A percentile compares a stretch with the other conserved stretches of the same genome.
Evolutionary conservation across 2,888 invertebrate genomes (phyloP).

Genomic region (Serripes groenlandicus): DNA sequence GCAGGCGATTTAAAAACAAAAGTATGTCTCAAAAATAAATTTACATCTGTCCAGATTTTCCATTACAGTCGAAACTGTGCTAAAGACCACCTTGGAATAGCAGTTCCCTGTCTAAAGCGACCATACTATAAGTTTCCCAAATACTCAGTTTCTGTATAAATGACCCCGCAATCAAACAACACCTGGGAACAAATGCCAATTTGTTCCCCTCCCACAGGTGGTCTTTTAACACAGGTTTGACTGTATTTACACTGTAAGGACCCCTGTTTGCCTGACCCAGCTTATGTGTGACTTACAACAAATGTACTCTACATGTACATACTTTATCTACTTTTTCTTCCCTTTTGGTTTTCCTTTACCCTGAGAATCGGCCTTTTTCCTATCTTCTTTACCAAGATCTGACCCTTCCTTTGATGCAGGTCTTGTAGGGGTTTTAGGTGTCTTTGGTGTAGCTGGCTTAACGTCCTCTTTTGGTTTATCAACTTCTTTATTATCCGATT

Average conservation of each 20-base stretch:
- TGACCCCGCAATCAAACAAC: no score
- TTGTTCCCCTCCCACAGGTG: no score
- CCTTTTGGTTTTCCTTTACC: conserved; percentile 34
- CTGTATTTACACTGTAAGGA: not conserved
- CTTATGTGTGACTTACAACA: not conserved
- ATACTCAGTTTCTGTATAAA: no score
- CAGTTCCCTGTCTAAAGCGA: no score
- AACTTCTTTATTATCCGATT: conserved; percentile 35
- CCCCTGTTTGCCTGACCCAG: not conserved
- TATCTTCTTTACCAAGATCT: conserved; percentile 62
- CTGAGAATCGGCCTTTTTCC: conserved; percentile 71
- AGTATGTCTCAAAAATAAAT: no score
- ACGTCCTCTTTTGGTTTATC: conserved; percentile 49
- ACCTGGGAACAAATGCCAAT: no score
- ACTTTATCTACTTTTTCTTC: conserved; percentile 11
- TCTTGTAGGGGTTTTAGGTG: conserved; percentile 56
- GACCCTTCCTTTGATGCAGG: conserved; percentile 60
- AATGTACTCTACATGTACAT: not conserved
- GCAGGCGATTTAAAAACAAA: no score
- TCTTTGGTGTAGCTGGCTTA: conserved; percentile 52
- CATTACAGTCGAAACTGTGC: no score
- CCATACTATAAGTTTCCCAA: no score
- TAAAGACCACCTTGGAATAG: no score
- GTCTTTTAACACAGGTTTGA: no score
- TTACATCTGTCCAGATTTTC: no score